phyloP scores from a whole-genome alignment of 2,797 vertebrate genomes.

The Gastrophryne carolinensis region DNA sequence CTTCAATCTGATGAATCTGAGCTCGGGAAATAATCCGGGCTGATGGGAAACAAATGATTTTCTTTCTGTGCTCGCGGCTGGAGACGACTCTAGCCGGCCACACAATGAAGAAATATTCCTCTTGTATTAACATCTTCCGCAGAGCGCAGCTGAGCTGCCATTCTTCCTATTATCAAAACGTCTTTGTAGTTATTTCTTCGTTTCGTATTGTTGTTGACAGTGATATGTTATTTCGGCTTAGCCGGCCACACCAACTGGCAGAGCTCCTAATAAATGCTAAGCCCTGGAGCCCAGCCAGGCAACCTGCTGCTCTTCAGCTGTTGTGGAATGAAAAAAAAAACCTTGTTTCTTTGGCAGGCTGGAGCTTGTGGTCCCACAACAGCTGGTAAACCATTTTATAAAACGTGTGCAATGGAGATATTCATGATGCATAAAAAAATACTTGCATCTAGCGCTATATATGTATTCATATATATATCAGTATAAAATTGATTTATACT shows the following conservation, averaged over 20 bases:
- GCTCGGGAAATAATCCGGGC: slow-evolving; percentile 5
- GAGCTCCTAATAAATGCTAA: neutral
- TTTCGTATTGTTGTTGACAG: neutral
- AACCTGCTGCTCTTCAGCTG: neutral
- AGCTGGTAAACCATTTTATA: neutral
- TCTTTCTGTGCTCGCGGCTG: slow-evolving; percentile 12
- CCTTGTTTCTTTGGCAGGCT: neutral
- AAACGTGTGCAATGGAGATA: too few species aligned
- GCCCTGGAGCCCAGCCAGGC: neutral
- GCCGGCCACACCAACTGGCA: neutral
- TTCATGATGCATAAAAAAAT: too few species aligned
- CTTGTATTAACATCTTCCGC: slow-evolving; percentile 10
- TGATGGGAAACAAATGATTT: slow-evolving; percentile 20
- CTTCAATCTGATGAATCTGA: neutral
- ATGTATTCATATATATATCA: too few species aligned
- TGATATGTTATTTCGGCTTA: neutral
- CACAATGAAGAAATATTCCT: slow-evolving; percentile 36
- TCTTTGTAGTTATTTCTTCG: neutral
- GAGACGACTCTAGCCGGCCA: slow-evolving; percentile 33
- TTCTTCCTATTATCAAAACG: neutral
- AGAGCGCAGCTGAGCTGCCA: neutral
- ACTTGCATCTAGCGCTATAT: too few species aligned
- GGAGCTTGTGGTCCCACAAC: neutral
- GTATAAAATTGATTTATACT: too few species aligned
- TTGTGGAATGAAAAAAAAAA: neutral